Conservation (phyloP, 2,888 invertebrate genomes). For the Teinopalpus imperialis region DNA sequence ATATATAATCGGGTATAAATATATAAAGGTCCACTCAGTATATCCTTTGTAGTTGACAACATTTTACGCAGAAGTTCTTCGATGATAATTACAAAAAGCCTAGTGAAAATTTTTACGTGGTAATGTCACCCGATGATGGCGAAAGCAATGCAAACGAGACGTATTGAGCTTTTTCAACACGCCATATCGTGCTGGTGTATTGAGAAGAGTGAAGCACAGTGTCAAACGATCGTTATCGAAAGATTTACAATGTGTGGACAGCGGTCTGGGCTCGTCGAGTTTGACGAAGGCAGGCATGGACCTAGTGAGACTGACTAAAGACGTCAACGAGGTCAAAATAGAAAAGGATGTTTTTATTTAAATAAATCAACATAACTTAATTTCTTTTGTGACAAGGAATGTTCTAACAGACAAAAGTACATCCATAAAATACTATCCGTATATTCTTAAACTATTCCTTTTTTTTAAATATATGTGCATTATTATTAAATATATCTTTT, state of each 20-base stretch:
- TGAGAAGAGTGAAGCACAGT: slow-evolving; percentile 51
- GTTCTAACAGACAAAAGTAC: too few species aligned
- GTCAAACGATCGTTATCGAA: slow-evolving; percentile 58
- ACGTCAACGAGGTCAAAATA: too few species aligned
- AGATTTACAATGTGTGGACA: slow-evolving; percentile 63
- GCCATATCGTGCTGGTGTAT: slow-evolving; percentile 45
- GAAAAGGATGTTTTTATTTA: too few species aligned
- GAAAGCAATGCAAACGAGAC: slow-evolving; percentile 59
- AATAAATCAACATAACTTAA: too few species aligned
- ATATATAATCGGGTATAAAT: too few species aligned
- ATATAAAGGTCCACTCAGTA: too few species aligned
- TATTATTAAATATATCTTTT: too few species aligned
- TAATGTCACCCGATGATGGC: slow-evolving; percentile 69
- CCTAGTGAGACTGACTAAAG: slow-evolving; percentile 73
- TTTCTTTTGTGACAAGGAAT: too few species aligned
- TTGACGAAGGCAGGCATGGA: slow-evolving; percentile 70
- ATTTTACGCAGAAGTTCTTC: slow-evolving; percentile 65
- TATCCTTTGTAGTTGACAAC: too few species aligned
- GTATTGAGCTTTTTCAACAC: slow-evolving; percentile 49
- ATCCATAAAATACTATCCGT: too few species aligned
- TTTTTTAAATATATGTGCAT: too few species aligned
- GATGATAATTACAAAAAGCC: slow-evolving; percentile 80
- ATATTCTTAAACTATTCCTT: too few species aligned
- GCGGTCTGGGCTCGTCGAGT: slow-evolving; percentile 45
- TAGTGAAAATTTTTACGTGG: slow-evolving; percentile 76